Base-by-base conservation (phyloP, 2,113 vertebrate genomes). In the Amazona guildingii region DNA sequence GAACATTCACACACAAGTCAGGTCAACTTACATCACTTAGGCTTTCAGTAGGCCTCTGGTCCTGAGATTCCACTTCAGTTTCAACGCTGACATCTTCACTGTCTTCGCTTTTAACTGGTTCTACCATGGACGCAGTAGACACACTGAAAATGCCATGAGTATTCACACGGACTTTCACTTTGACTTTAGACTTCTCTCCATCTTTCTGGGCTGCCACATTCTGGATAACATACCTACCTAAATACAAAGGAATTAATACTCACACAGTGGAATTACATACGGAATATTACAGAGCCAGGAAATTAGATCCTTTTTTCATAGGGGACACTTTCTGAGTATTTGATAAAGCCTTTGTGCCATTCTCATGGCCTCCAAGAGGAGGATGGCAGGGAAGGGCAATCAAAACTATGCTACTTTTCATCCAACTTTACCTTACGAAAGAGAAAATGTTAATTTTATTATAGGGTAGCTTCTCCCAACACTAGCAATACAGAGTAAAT, bases 161-260 rank as follows among this genome's bases (percentile, higher is more conserved):
- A 27, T 98, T 98, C 63, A 98, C 96, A 43, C 97, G 97, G 28
- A 98, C 98, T 93, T 98, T 98, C 46, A 98, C 98, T 92, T 98
- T 98, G 51, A 98, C 98, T 93, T 95, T 98, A 35, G 98, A 98
- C 73, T 98, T 98, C 68, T 98, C 98, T 90, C 98, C 98, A 52
- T 98, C 98, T 88, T 98, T 98, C 92, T 98, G 98, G 15, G 98
- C 95, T 86, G 97, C 97, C 88, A 99, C 98, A 61, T 98, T 98
- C 95, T 98, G 98, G 73, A 99, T 98, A 79, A 98, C 28, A 66
- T 98, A 98, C 68, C 98, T 98, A 49, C 98, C 98, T 99, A 88
- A 37, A 94, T 55, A 7, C 31, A 68, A 54, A 96, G 92, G 8
- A 90, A 85, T 9, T 9, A 46, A 51, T 37, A 64, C 13, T 92